Conservation (phyloP, 1,140 invertebrate species). For the Brachionus manjavacas region DNA sequence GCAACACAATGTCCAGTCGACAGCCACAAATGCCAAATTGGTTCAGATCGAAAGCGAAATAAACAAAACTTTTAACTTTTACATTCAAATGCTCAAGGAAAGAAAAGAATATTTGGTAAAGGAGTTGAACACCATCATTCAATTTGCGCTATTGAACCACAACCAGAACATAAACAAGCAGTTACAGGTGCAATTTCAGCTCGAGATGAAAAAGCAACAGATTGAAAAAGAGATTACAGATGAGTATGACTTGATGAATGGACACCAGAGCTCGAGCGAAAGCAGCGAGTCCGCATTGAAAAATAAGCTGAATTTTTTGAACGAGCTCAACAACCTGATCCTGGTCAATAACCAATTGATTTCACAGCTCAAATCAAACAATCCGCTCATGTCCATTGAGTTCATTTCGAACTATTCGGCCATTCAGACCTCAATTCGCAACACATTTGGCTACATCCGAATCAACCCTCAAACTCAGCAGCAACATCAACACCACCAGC, state of each 20-base stretch:
- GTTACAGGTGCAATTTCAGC: slow-evolving; percentile 23
- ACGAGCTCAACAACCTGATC: slow-evolving; percentile 30
- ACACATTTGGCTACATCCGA: slow-evolving; percentile 41
- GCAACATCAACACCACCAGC: neutral
- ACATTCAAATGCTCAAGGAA: slow-evolving; percentile 40
- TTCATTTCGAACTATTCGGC: slow-evolving; percentile 39
- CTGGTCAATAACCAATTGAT: slow-evolving; percentile 28
- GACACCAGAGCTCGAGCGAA: neutral
- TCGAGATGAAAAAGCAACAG: slow-evolving; percentile 40
- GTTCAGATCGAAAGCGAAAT: slow-evolving; percentile 31
- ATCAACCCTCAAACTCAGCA: slow-evolving; percentile 37
- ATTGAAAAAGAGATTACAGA: slow-evolving; percentile 27
- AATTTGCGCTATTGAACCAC: slow-evolving; percentile 37
- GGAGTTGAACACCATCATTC: slow-evolving; percentile 38
- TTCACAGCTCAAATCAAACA: neutral
- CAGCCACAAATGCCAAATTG: neutral
- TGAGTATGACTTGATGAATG: slow-evolving; percentile 20
- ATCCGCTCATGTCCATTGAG: slow-evolving; percentile 35
- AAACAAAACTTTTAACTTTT: slow-evolving; percentile 37
- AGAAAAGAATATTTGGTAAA: slow-evolving; percentile 28
- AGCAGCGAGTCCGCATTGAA: neutral
- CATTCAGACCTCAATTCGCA: slow-evolving; percentile 37
- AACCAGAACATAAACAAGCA: slow-evolving; percentile 39
- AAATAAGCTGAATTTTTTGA: neutral
- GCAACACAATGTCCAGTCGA: neutral